Conservation (phyloP, 2,113 vertebrate genomes). For the Trematomus loennbergii region DNA sequence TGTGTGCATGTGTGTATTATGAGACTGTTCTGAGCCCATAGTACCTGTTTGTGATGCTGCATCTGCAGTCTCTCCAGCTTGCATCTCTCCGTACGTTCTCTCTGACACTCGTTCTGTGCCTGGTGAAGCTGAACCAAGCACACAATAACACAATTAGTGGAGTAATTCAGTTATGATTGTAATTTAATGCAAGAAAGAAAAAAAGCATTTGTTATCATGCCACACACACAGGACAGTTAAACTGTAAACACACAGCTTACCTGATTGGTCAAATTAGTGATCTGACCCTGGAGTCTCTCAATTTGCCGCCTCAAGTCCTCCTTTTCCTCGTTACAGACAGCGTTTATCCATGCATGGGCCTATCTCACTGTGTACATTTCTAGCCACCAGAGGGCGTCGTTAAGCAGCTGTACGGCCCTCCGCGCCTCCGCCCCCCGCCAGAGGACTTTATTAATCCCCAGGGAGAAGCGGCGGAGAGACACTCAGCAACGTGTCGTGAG, state of each 20-base stretch:
- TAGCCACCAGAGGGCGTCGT: constrained; percentile 40
- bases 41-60: constrained; percentile 96
- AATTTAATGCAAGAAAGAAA: neutral
- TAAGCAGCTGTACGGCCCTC: constrained; percentile 11
- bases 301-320: constrained; percentile 95
- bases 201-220: neutral
- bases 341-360: neutral
- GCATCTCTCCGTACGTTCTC: constrained; percentile 90
- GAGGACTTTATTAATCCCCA: neutral
- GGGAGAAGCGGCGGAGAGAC: constrained; percentile 10
- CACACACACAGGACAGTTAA: neutral
- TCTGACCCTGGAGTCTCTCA: constrained; percentile 93
- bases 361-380: neutral
- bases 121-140: constrained; percentile 87
- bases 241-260: constrained; percentile 63
- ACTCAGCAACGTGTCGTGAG: constrained; percentile 70
- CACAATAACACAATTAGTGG: constrained; percentile 6
- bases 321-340: constrained; percentile 91
- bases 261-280: constrained; percentile 91
- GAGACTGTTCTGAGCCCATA: too few relatives aligned
- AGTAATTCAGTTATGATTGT: neutral
- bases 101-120: constrained; percentile 91
- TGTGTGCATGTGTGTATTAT: too few relatives aligned
- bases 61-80: constrained; percentile 93
- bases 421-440: neutral